phyloP scores from a whole-genome alignment of 92 coral and sea anemone genomes.

The Parazoanthus swiftii region DNA sequence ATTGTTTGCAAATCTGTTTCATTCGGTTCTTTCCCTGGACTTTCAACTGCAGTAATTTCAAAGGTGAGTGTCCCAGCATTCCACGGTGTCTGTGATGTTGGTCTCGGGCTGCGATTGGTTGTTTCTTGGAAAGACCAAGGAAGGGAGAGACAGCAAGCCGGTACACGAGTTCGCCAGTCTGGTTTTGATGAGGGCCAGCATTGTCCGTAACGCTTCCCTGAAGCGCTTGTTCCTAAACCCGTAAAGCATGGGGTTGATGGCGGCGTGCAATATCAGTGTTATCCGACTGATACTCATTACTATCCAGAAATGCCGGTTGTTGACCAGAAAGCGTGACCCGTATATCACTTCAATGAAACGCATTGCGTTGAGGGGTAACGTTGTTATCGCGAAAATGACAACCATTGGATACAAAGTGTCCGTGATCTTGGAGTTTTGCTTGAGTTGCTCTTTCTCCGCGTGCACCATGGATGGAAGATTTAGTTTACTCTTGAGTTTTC shows the following conservation, averaged over 20 bases:
- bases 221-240: constrained; percentile 28
- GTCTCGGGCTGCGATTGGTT: constrained; percentile 4
- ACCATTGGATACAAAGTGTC: constrained; percentile 26
- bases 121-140: constrained; percentile 2
- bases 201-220: constrained; percentile 10
- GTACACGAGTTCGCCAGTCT: background rate
- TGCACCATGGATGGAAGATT: constrained; percentile 10
- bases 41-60: background rate
- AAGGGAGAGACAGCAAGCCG: background rate
- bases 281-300: constrained; percentile 10
- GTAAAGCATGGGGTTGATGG: constrained; percentile 28
- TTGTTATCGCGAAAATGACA: constrained; percentile 1
- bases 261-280: constrained; percentile 36
- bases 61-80: constrained; percentile 33
- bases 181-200: constrained; percentile 19
- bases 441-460: background rate
- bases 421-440: constrained; percentile 24
- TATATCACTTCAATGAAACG: background rate
- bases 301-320: constrained; percentile 12
- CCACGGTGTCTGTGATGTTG: background rate
- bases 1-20: too few species aligned
- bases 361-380: constrained; percentile 33
- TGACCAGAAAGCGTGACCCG: background rate
- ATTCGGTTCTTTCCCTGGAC: too few species aligned
- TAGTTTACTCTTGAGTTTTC: background rate